A percentile compares a stretch with the other conserved stretches of the same genome.
These are phyloP conservation scores for Umimayanthus chanpuru DNA, from an alignment of 92 coral and sea anemone species.

Conservation along the genomic window DNA sequence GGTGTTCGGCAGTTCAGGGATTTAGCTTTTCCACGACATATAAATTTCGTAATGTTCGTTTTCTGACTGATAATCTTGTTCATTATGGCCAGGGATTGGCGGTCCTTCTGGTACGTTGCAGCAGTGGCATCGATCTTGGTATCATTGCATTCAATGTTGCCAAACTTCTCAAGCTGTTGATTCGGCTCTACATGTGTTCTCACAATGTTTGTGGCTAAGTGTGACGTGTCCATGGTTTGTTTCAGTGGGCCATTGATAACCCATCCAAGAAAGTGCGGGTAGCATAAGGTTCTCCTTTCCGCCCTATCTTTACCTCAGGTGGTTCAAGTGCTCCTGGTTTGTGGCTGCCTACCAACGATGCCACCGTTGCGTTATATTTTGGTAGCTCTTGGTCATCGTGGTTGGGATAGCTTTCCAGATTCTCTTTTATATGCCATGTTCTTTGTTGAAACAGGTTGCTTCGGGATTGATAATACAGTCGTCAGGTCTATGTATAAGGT, in stretches of 20 bases:
- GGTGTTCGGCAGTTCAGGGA: too few relatives aligned
- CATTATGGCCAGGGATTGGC: conserved; percentile 58
- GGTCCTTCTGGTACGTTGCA: conserved; percentile 52
- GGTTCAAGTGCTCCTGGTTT: conserved; percentile 58
- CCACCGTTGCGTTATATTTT: conserved; percentile 50
- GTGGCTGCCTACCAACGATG: conserved; percentile 56
- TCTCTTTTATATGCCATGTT: conserved; percentile 47
- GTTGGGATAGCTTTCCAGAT: conserved; percentile 53
- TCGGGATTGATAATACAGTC: conserved; percentile 54
- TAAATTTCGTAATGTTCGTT: too few relatives aligned
- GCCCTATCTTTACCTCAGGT: conserved; percentile 45
- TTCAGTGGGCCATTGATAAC: conserved; percentile 52
- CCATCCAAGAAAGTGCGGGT: conserved; percentile 49
- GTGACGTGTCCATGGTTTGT: not conserved
- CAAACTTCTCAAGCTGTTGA: conserved; percentile 44
- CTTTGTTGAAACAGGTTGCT: conserved; percentile 52
- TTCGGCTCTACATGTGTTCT: not conserved
- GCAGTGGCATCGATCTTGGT: conserved; percentile 32
- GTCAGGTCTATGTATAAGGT: conserved; percentile 38
- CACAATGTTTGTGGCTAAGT: conserved; percentile 49
- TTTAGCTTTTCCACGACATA: too few relatives aligned
- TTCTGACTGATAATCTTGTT: too few relatives aligned
- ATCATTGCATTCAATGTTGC: conserved; percentile 62
- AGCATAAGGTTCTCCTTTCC: conserved; percentile 61
- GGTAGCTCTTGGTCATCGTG: conserved; percentile 21